Percentiles rank a stretch among this genome's conserved stretches.
These are phyloP conservation scores for Hormiphora californensis DNA, from an alignment of 37 sponge, comb jelly and placozoan genomes.

Conservation along the genomic window DNA sequence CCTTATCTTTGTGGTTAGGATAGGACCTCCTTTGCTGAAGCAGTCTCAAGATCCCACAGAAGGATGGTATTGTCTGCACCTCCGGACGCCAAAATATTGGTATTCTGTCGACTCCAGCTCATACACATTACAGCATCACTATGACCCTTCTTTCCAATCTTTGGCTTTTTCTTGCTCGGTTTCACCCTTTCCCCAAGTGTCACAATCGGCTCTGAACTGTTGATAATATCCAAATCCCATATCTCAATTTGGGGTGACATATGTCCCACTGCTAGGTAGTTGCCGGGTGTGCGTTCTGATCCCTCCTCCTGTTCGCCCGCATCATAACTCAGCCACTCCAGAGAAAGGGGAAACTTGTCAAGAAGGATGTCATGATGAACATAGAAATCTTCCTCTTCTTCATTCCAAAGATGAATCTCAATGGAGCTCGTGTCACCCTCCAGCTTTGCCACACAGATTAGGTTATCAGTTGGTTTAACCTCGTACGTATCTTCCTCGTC, in stretches of 20 bases:
- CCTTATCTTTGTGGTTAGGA: constrained; percentile 17
- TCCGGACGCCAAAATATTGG: constrained; percentile 79
- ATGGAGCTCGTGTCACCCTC: constrained; percentile 85
- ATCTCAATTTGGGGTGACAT: constrained; percentile 85
- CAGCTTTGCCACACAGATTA: constrained; percentile 77
- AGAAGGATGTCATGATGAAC: constrained; percentile 81
- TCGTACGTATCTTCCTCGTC: constrained; percentile 69
- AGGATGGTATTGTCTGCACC: constrained; percentile 80
- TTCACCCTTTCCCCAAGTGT: constrained; percentile 62
- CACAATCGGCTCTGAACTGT: constrained; percentile 74
- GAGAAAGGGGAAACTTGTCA: constrained; percentile 71
- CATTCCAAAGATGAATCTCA: constrained; percentile 73
- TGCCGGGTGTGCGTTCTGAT: constrained; percentile 64
- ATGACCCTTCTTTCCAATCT: constrained; percentile 62
- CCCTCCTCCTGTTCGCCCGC: constrained; percentile 63
- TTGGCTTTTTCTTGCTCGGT: constrained; percentile 30
- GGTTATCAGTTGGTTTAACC: constrained; percentile 72
- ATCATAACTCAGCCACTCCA: constrained; percentile 90
- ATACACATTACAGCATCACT: constrained; percentile 81
- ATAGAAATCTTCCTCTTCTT: constrained; percentile 54
- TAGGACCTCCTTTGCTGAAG: constrained; percentile 18
- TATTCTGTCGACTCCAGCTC: constrained; percentile 72
- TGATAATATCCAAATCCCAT: constrained; percentile 90
- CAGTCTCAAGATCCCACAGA: constrained; percentile 76
- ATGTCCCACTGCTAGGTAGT: constrained; percentile 73